phyloP scores from a whole-genome alignment of 2,888 invertebrate species.

The Drosophila phalerata region DNA sequence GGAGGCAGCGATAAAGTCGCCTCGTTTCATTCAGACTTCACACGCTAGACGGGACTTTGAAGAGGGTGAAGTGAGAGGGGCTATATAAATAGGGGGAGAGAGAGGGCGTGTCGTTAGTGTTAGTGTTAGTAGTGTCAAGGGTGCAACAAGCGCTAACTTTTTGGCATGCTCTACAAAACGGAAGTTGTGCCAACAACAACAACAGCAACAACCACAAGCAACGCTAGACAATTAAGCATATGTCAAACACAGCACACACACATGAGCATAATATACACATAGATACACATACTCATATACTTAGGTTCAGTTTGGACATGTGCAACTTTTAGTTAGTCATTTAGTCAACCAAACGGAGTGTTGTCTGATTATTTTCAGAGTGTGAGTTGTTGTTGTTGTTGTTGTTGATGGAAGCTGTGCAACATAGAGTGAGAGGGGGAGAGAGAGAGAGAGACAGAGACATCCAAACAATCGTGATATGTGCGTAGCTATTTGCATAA shows the following conservation, averaged over 20 bases:
- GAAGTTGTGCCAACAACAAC: constrained; percentile 56
- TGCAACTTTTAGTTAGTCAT: constrained; percentile 49
- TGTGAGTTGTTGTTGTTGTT: constrained; percentile 37
- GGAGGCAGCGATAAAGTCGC: constrained; percentile 43
- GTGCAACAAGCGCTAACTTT: constrained; percentile 65
- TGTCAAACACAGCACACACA: constrained; percentile 44
- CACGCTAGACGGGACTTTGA: constrained; percentile 53
- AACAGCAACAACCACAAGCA: constrained; percentile 34
- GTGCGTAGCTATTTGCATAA: constrained; percentile 73
- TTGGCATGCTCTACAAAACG: constrained; percentile 56
- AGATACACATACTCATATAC: constrained; percentile 26
- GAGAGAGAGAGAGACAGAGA: not conserved
- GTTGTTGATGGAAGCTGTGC: constrained; percentile 13
- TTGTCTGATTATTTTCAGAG: constrained; percentile 52
- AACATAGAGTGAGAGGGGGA: not conserved
- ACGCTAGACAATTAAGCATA: constrained; percentile 14
- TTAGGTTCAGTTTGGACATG: constrained; percentile 20
- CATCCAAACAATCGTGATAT: constrained; percentile 2
- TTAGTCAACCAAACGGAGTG: constrained; percentile 53
- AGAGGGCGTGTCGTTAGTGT: constrained; percentile 17
- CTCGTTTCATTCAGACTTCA: constrained; percentile 64
- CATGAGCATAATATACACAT: not conserved
- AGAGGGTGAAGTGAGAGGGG: not conserved
- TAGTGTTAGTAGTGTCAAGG: constrained; percentile 64
- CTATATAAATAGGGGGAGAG: constrained; percentile 9